Evolutionary conservation across 2,113 vertebrate genomes (phyloP).

Genomic region (Oryzias melastigma): DNA sequence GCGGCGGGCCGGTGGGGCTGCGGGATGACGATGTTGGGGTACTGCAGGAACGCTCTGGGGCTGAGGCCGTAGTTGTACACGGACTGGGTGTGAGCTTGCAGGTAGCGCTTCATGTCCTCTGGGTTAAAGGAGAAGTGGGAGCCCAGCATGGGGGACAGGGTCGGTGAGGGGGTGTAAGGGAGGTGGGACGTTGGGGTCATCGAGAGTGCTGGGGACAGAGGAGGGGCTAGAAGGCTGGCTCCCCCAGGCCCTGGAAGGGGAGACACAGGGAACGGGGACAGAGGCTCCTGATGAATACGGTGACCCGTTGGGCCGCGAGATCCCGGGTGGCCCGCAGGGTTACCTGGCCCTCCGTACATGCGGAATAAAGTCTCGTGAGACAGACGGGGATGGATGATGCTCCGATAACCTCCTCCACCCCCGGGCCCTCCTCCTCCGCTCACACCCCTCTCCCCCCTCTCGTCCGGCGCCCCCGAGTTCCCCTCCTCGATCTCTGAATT

Average conservation of each 20-base stretch:
- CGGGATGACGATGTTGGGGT: constrained; percentile 86
- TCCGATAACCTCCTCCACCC: constrained; percentile 74
- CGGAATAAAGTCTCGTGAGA: constrained; percentile 85
- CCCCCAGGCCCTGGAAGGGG: constrained; percentile 82
- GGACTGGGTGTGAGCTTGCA: constrained; percentile 90
- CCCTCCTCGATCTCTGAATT: constrained; percentile 89
- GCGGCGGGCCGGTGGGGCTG: constrained; percentile 83
- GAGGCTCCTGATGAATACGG: constrained; percentile 84
- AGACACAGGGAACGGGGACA: constrained; percentile 88
- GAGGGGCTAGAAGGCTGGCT: constrained; percentile 80
- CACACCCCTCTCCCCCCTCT: constrained; percentile 57
- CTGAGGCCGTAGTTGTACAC: constrained; percentile 94
- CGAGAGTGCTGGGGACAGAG: constrained; percentile 85
- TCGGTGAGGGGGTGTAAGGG: constrained; percentile 88
- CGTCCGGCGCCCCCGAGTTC: constrained; percentile 73
- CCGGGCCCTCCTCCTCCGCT: constrained; percentile 57
- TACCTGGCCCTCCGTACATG: constrained; percentile 78
- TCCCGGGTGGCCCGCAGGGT: constrained; percentile 55
- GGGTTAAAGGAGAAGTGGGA: constrained; percentile 92
- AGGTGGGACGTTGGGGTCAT: constrained; percentile 87
- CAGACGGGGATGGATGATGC: constrained; percentile 81
- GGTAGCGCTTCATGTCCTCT: constrained; percentile 92
- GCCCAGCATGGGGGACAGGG: constrained; percentile 88
- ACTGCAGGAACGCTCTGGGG: constrained; percentile 89
- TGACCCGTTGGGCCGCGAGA: constrained; percentile 73